Conservation (phyloP, 2,797 vertebrate genomes). For the Sciurus vulgaris region DNA sequence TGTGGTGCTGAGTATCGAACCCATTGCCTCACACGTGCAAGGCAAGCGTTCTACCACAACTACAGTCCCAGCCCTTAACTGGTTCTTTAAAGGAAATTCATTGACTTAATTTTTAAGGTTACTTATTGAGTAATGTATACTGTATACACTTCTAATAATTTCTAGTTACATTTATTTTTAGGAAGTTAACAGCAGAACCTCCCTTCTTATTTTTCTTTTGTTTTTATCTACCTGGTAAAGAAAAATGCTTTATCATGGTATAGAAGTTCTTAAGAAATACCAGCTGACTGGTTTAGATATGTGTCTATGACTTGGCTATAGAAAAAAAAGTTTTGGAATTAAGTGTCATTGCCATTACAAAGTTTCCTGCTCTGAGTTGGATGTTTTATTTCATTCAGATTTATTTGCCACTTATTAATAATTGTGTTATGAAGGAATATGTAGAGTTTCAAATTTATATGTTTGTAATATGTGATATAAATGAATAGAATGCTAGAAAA, state of each 20-base stretch:
- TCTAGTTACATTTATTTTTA: conserved; percentile 39
- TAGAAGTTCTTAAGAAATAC: conserved; percentile 78
- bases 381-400: conserved; percentile 63
- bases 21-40: too few relatives aligned
- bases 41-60: too few relatives aligned
- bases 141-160: conserved; percentile 6
- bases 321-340: conserved; percentile 77
- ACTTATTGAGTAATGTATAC: background rate
- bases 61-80: background rate
- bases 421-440: background rate
- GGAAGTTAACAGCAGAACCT: conserved; percentile 42
- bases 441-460: background rate
- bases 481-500: conserved; percentile 56
- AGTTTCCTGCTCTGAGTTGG: conserved; percentile 51
- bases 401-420: background rate
- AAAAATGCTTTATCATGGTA: conserved; percentile 77
- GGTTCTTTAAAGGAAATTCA: background rate
- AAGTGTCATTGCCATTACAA: conserved; percentile 38
- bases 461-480: background rate
- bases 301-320: conserved; percentile 76
- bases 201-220: conserved; percentile 41
- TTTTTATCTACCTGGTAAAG: conserved; percentile 70
- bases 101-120: background rate
- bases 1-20: too few relatives aligned
- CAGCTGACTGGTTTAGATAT: conserved; percentile 80